Evolutionary conservation across 2,888 invertebrate genomes (phyloP).

Genomic region (Diaprepes abbreviatus): DNA sequence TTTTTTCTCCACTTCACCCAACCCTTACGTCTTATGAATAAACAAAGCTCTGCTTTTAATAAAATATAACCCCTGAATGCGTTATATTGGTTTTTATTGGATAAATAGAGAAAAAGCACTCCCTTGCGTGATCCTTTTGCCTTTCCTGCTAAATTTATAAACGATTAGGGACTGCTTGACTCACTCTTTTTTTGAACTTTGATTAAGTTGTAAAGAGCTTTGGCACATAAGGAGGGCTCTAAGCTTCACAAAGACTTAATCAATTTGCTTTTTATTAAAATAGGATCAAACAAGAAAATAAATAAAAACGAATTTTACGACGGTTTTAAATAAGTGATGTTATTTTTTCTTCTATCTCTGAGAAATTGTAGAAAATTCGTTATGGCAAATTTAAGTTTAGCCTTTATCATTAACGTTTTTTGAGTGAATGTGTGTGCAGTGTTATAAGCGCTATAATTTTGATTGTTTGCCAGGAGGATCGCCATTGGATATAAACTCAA

Average conservation of each 20-base stretch:
- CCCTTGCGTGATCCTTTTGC: conserved; percentile 36
- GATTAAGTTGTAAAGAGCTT: conserved; percentile 22
- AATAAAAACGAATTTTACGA: not conserved
- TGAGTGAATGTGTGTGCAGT: no score
- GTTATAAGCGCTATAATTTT: no score
- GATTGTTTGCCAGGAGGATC: no score
- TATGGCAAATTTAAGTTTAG: no score
- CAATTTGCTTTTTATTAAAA: not conserved
- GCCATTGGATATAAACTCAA: no score
- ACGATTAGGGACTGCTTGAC: conserved; percentile 28
- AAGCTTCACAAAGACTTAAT: not conserved
- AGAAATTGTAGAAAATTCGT: no score
- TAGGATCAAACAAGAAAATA: not conserved
- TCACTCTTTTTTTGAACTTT: conserved; percentile 22
- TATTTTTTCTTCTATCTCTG: no score
- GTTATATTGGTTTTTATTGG: conserved; percentile 16
- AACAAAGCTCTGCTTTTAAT: conserved; percentile 1
- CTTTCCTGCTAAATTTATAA: conserved; percentile 38
- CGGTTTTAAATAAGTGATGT: no score
- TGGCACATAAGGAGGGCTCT: conserved; percentile 2
- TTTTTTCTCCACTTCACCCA: conserved; percentile 3
- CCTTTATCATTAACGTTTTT: no score
- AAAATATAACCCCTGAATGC: conserved; percentile 12
- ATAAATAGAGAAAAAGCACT: conserved; percentile 30
- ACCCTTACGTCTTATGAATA: conserved; percentile 17